Conservation (phyloP, 23 tunicate species). For the Styela plicata region DNA sequence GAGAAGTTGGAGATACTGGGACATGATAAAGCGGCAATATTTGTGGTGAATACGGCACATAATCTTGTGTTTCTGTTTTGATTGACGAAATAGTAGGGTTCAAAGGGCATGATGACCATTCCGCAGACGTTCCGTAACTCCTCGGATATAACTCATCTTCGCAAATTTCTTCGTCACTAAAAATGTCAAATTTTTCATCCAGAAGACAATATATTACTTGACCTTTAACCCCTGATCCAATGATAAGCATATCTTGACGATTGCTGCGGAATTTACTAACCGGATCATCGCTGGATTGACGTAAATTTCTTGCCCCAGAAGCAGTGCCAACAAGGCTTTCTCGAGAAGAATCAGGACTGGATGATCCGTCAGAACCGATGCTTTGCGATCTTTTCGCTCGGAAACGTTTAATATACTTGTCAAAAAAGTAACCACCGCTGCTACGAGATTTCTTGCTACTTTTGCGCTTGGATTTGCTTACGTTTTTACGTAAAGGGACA, state of each 20-base stretch:
- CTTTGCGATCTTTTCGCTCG: constrained; percentile 34
- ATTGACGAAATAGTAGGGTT: constrained; percentile 3
- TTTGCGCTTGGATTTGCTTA: constrained; percentile 36
- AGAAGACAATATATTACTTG: background rate
- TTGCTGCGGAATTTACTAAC: constrained; percentile 39
- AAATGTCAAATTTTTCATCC: background rate
- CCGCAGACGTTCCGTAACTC: constrained; percentile 59
- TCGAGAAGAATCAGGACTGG: constrained; percentile 9
- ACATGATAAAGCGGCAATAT: background rate
- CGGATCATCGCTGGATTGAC: background rate
- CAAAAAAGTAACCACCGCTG: constrained; percentile 94
- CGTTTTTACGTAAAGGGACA: constrained; percentile 53
- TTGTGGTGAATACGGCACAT: constrained; percentile 10
- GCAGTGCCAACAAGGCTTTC: background rate
- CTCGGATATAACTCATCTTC: constrained; percentile 63
- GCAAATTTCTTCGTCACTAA: background rate
- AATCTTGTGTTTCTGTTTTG: background rate
- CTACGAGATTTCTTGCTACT: constrained; percentile 33
- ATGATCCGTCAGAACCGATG: background rate
- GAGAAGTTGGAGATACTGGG: constrained; percentile 41
- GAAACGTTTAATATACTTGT: constrained; percentile 88
- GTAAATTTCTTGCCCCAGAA: constrained; percentile 1
- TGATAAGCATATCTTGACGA: constrained; percentile 61
- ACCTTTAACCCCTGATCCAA: background rate
- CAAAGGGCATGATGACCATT: constrained; percentile 34